Conservation (phyloP, 2,113 vertebrate genomes). For the Grammomys surdaster region DNA sequence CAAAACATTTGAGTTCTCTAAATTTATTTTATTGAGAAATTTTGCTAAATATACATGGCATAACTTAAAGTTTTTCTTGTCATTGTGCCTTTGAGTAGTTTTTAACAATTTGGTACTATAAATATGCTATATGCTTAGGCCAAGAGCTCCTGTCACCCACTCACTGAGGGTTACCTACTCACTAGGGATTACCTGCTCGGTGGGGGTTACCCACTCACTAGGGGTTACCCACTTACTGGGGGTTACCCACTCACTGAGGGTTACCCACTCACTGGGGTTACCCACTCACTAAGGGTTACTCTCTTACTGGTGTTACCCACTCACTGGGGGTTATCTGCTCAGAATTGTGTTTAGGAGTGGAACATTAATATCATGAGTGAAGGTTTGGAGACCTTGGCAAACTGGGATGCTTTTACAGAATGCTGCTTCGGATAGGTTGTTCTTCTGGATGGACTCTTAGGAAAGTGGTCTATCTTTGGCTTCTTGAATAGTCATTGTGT, state of each 20-base stretch:
- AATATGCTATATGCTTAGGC: not conserved
- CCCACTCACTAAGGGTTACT: not conserved
- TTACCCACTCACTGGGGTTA: not conserved
- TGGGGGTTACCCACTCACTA: not conserved
- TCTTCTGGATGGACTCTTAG: slow-evolving; percentile 20
- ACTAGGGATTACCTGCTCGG: not conserved
- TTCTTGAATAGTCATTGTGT: slow-evolving; percentile 11
- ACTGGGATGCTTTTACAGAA: not conserved
- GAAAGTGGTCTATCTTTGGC: slow-evolving; percentile 18
- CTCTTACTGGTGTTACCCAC: too few species aligned
- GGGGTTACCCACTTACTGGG: not conserved
- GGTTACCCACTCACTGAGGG: not conserved
- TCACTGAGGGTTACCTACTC: not conserved
- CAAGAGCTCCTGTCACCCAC: not conserved
- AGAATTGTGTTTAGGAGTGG: not conserved
- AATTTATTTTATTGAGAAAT: slow-evolving; percentile 15
- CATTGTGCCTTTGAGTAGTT: not conserved
- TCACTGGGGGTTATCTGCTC: not conserved
- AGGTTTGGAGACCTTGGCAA: not conserved
- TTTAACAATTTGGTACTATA: slow-evolving; percentile 24
- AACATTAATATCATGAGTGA: not conserved
- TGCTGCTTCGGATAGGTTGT: not conserved
- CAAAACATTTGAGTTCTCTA: not conserved
- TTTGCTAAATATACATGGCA: not conserved
- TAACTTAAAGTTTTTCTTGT: slow-evolving; percentile 31